phyloP scores from a whole-genome alignment of 1,140 invertebrate genomes.

The Limonius californicus region DNA sequence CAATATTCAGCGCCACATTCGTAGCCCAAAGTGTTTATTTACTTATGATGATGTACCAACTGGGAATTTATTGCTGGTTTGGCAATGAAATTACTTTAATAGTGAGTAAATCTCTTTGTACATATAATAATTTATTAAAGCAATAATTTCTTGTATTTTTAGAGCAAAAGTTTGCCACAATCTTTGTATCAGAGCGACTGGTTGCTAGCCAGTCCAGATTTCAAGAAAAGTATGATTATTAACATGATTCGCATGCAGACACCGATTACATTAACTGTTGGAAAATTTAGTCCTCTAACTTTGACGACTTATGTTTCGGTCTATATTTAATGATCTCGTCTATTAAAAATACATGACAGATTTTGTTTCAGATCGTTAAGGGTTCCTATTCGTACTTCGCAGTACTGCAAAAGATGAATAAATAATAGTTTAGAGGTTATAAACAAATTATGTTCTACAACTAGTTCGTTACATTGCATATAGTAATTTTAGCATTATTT shows the following conservation, averaged over 20 bases:
- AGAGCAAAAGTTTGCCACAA: too few species aligned
- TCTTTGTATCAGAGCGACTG: too few species aligned
- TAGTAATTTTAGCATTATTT: too few species aligned
- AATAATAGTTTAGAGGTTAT: too few species aligned
- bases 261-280: slow-evolving; percentile 37
- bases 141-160: too few species aligned
- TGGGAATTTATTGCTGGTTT: slow-evolving; percentile 38
- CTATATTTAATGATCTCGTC: too few species aligned
- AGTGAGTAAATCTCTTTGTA: slow-evolving; percentile 27
- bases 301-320: slow-evolving; percentile 19
- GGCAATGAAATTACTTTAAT: slow-evolving; percentile 37
- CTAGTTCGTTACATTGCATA: too few species aligned
- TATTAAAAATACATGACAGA: too few species aligned
- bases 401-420: neutral
- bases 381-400: neutral
- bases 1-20: too few species aligned
- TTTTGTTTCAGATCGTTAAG: neutral
- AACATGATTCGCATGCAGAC: slow-evolving; percentile 35
- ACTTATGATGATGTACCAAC: slow-evolving; percentile 29
- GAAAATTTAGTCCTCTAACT: slow-evolving; percentile 39
- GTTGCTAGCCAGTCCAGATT: neutral
- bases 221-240: slow-evolving; percentile 35
- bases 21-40: slow-evolving; percentile 14
- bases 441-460: too few species aligned
- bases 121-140: neutral